Conservation (phyloP, 2,797 vertebrate genomes). For the Gallinago solitaria region DNA sequence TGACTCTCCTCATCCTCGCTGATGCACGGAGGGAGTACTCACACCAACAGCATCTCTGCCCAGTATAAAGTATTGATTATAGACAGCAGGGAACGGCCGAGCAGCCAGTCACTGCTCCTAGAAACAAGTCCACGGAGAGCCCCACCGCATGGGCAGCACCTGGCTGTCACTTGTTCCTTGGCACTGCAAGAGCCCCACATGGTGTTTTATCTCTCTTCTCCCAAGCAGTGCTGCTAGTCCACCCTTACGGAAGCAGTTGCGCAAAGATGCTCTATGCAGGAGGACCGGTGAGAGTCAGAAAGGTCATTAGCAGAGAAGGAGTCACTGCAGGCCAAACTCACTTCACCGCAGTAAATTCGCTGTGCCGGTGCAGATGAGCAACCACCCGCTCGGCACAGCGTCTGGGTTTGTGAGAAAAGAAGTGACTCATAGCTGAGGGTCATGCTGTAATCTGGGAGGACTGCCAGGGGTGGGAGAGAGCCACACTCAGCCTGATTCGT, state of each 20-base stretch:
- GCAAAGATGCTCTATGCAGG: background rate
- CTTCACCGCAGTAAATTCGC: background rate
- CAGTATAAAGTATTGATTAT: background rate
- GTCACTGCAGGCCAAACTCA: background rate
- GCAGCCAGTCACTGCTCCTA: background rate
- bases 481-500: background rate
- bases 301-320: background rate
- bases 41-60: background rate
- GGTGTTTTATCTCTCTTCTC: background rate
- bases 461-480: slow-evolving; percentile 46
- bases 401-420: slow-evolving; percentile 51
- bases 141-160: background rate
- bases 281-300: background rate
- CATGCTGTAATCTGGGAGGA: slow-evolving; percentile 50
- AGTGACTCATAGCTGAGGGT: slow-evolving; percentile 59
- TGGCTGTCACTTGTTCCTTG: background rate
- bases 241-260: background rate
- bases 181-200: background rate
- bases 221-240: background rate
- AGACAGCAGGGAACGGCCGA: background rate
- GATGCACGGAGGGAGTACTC: background rate
- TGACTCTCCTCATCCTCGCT: background rate
- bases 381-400: background rate
- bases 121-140: background rate
- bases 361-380: slow-evolving; percentile 19